phyloP scores from a whole-genome alignment of 2,797 vertebrate genomes.

The Takifugu rubripes region DNA sequence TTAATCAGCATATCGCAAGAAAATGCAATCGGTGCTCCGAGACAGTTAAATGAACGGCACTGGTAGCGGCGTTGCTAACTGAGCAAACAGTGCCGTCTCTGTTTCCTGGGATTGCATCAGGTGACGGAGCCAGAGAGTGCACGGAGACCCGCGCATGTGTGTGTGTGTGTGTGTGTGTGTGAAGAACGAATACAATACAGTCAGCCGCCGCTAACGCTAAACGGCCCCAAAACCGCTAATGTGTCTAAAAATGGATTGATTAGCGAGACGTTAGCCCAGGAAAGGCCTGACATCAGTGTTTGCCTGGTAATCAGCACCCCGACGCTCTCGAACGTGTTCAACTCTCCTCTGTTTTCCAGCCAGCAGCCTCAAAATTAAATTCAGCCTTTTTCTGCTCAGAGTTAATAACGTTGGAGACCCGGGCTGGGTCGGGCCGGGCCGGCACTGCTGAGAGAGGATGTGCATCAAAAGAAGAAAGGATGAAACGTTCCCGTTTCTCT shows the following conservation, averaged over 20 bases:
- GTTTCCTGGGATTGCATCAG: constrained; percentile 70
- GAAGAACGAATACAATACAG: constrained; percentile 22
- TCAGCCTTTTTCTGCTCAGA: constrained; percentile 37
- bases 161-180: constrained; percentile 24
- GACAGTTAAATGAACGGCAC: constrained; percentile 53
- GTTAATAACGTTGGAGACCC: constrained; percentile 55
- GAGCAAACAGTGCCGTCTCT: constrained; percentile 41
- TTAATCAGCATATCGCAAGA: constrained; percentile 72
- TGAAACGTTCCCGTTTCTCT: background rate
- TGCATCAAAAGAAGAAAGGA: constrained; percentile 28
- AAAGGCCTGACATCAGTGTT: constrained; percentile 8
- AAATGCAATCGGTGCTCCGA: constrained; percentile 60
- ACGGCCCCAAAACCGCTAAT: constrained; percentile 16
- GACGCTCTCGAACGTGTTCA: constrained; percentile 19
- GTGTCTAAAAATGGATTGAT: background rate
- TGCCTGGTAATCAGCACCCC: constrained; percentile 20
- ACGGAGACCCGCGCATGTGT: constrained; percentile 14
- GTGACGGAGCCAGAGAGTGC: constrained; percentile 37
- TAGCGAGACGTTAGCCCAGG: constrained; percentile 3
- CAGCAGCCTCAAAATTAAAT: constrained; percentile 55
- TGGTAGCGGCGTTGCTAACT: constrained; percentile 45
- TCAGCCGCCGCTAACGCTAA: constrained; percentile 33
- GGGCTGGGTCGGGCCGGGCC: constrained; percentile 16
- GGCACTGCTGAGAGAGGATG: constrained; percentile 17
- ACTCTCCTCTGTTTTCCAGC: constrained; percentile 38